These are phyloP conservation scores for Xylota sylvarum DNA, from an alignment of 2,888 invertebrate species.

Conservation along the genomic window DNA sequence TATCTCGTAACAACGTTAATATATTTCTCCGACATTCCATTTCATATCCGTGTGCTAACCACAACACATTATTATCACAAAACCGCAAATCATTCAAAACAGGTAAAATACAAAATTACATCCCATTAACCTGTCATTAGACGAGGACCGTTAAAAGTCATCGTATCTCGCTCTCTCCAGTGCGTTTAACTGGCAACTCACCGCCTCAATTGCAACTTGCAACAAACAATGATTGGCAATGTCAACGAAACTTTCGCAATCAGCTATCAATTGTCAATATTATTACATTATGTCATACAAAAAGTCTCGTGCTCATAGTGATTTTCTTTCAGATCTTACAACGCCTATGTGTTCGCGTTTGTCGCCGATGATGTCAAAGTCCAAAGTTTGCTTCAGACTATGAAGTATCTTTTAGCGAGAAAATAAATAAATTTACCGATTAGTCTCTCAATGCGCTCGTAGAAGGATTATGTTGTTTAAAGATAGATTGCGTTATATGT, in stretches of 20 bases:
- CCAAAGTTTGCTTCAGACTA: conserved; percentile 1
- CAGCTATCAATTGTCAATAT: too few relatives aligned
- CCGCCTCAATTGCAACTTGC: not conserved
- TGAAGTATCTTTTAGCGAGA: not conserved
- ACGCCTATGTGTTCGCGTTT: too few relatives aligned
- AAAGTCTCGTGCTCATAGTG: not conserved
- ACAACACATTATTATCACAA: conserved; percentile 1
- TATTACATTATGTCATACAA: not conserved
- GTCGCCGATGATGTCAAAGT: conserved; percentile 22
- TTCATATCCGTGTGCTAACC: conserved; percentile 19
- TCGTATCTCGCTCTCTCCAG: not conserved
- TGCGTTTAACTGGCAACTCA: not conserved
- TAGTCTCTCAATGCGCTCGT: not conserved
- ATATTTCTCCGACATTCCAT: conserved; percentile 8
- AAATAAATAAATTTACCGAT: conserved; percentile 5
- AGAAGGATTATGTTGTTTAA: not conserved
- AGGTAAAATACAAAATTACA: conserved; percentile 9
- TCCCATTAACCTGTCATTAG: conserved; percentile 14
- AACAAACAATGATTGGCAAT: not conserved
- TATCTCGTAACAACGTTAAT: not conserved
- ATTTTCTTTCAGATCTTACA: not conserved
- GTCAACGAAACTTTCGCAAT: too few relatives aligned
- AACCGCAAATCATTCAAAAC: conserved; percentile 10
- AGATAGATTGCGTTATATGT: not conserved
- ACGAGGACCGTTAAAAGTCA: not conserved